Base-by-base conservation (phyloP, 2,888 invertebrate species). In the Eupithecia inturbata region DNA sequence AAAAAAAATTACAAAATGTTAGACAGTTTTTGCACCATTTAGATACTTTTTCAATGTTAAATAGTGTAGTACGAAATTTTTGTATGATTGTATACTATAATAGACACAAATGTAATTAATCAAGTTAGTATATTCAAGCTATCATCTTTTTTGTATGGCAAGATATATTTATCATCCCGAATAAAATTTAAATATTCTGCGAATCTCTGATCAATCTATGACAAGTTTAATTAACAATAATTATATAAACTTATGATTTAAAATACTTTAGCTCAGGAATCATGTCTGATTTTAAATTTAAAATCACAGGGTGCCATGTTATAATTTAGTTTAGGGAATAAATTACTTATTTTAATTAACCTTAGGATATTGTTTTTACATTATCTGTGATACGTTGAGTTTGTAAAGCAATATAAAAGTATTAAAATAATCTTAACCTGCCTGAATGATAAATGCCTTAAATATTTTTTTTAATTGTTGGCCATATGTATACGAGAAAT, bases 301-400 rank as follows among this genome's bases (percentile, higher is more conserved):
- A 66, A 26, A 74, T 67, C 69, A 74, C 77, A 78, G 74, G 79
- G 80, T 80, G 80, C 77, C 79, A 80, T 80, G 75, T 72, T 71
- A 33, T 66, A 70, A 12, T 57, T 62, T 62, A 31, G 31, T 62
- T 63, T 19, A 64, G 22, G 14, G 41, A 22, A 41, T 36, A 66
- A 10, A 39, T 39, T 66, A 41, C 63, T 28, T 41, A 41, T 53
- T 33, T 22, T 26, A 26, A 57, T 70, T 12, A 36, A 63, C 62
- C 9, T 1, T 70, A 33, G 49, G 60, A 60, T 62, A 26, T 68
- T 36, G 70, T 70, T 86, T 77, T 70, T 70, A 75, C 71, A 84
- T 83, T 89, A 89, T 93, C 93, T 94, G 93, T 94, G 93, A 94
- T 93, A 93, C 88, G 86, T 90, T 92, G 88, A 85, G 87, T 92